These are phyloP conservation scores for Gulo gulo DNA, from an alignment of 2,113 vertebrate species.

Conservation along the genomic window DNA sequence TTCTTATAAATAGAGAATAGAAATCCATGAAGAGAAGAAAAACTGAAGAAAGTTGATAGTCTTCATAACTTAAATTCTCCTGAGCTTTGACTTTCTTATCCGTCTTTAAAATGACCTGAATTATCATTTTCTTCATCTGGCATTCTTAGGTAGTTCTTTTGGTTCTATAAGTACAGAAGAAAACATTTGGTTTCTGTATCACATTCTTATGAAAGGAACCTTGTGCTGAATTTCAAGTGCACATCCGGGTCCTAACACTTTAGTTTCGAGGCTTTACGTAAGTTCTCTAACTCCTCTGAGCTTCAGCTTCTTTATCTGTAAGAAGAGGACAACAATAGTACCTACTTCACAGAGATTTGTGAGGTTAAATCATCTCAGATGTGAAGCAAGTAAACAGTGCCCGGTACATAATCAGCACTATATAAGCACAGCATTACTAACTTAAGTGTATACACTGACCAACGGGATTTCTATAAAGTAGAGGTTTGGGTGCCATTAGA, in stretches of 20 bases:
- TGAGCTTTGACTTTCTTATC: not conserved
- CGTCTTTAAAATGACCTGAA: not conserved
- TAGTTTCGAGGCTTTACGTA: not conserved
- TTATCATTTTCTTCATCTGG: not conserved
- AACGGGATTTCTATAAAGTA: not conserved
- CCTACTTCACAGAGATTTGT: not conserved
- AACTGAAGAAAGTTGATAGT: not conserved
- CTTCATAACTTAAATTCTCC: not conserved
- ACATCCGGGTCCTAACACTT: not conserved
- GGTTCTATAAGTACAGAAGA: not conserved
- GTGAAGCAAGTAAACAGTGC: not conserved
- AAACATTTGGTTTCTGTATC: not conserved
- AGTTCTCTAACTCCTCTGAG: not conserved
- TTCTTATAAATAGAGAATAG: not conserved
- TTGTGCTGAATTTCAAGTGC: not conserved
- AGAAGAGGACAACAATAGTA: not conserved
- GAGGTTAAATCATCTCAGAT: not conserved
- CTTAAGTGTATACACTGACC: not conserved
- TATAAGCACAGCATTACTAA: not conserved
- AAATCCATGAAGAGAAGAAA: not conserved
- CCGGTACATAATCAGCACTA: not conserved
- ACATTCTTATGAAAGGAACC: not conserved
- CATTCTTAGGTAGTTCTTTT: not conserved
- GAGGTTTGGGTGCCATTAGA: not conserved
- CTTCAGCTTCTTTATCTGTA: not conserved